phyloP scores from a whole-genome alignment of 2,797 vertebrate genomes.

The Myripristis murdjan region DNA sequence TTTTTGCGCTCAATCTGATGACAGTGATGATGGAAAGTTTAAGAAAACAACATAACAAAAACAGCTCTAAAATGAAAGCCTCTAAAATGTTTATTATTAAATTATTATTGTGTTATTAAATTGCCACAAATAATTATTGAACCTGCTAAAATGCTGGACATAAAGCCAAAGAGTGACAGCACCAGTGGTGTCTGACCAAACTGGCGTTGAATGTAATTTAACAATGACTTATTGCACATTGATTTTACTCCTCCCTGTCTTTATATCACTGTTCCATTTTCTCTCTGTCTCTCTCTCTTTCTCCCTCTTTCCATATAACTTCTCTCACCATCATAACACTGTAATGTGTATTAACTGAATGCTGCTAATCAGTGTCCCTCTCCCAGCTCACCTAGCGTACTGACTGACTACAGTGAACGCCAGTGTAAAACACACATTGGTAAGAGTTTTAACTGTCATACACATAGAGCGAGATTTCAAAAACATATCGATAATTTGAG shows the following conservation, averaged over 20 bases:
- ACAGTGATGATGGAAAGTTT: slow-evolving; percentile 22
- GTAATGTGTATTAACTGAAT: slow-evolving; percentile 71
- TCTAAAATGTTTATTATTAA: no score
- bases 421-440: slow-evolving; percentile 62
- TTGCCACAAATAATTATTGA: slow-evolving; percentile 24
- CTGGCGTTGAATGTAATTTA: slow-evolving; percentile 17
- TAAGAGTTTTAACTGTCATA: slow-evolving; percentile 27
- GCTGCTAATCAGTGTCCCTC: slow-evolving; percentile 76
- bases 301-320: slow-evolving; percentile 65
- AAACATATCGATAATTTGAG: slow-evolving; percentile 11
- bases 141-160: slow-evolving; percentile 31
- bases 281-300: slow-evolving; percentile 60
- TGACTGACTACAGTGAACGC: slow-evolving; percentile 88
- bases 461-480: slow-evolving; percentile 42
- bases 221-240: slow-evolving; percentile 23
- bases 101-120: no score
- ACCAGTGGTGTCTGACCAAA: not conserved
- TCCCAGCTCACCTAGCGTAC: slow-evolving; percentile 85
- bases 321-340: slow-evolving; percentile 63
- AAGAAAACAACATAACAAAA: no score
- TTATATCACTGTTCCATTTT: slow-evolving; percentile 63
- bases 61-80: no score
- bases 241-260: slow-evolving; percentile 64
- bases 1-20: no score
- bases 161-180: not conserved